Evolutionary conservation across 1,140 invertebrate genomes (phyloP), one percentile per base, ranked within the genome.

Genomic region (Cyphomyrmex costatus): DNA sequence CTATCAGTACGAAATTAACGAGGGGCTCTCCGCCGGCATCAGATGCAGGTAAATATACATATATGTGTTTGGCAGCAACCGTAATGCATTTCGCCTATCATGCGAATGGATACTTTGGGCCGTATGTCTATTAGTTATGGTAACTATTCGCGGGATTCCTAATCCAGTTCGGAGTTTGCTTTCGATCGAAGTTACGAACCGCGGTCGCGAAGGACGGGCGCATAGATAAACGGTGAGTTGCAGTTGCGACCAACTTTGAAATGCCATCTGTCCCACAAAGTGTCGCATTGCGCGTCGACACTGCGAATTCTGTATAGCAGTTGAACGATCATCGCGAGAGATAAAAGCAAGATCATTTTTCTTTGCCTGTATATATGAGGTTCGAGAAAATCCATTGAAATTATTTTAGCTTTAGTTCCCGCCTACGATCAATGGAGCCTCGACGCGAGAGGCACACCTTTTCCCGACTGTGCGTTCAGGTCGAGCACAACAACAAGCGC

Each of bases 121-220:
- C 86, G 73, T 84, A 82, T 92, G 91, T 92, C 91, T 92, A 94
- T 93, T 92, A 93, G 89, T 92, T 77, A 84, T 83, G 89, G 84
- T 87, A 92, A 93, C 92, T 92, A 92, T 92, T 90, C 86, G 79
- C 70, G 85, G 88, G 91, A 93, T 93, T 91, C 87, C 91, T 92
- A 93, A 93, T 93, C 88, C 88, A 93, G 92, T 94, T 94, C 91
- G 85, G 49, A 92, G 90, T 93, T 93, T 91, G 89, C 88, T 85
- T 88, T 91, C 88, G 88, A 86, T 87, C 89, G 90, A 76, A 80
- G 87, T 77, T 58, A 68, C 85, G 89, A 90, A 63, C 42, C 83
- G 83, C 73, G 85, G 60, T 74, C 79, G 68, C 30, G 70, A 76
- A 87, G 86, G 53, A 91, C 79, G 84, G 60, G 12, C 19, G 80